Evolutionary conservation across 2,797 vertebrate genomes (phyloP).

Genomic region (Cyclopterus lumpus): DNA sequence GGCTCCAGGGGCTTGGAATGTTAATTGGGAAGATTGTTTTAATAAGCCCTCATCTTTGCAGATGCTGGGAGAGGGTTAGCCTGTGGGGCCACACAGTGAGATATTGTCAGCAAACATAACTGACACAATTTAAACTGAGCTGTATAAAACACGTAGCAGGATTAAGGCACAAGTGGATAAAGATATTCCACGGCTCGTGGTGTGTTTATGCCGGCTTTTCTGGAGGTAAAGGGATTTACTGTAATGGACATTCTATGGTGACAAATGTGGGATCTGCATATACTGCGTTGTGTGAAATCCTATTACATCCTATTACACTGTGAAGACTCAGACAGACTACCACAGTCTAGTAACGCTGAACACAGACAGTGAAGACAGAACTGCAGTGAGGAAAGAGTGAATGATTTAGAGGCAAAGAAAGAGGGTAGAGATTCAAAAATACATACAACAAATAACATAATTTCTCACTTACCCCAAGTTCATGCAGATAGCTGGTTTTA

Average conservation of each 20-base stretch:
- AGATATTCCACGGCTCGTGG: conserved; percentile 39
- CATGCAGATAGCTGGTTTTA: neutral
- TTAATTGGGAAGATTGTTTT: conserved; percentile 86
- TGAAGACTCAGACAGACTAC: conserved; percentile 38
- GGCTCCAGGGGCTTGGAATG: conserved; percentile 80
- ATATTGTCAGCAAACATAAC: conserved; percentile 71
- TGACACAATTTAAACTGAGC: conserved; percentile 60
- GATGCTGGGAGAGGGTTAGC: conserved; percentile 71
- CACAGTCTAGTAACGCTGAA: conserved; percentile 17
- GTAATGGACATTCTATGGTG: conserved; percentile 64
- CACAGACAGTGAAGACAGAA: conserved; percentile 2
- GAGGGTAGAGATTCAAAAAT: neutral
- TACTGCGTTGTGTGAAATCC: conserved; percentile 62
- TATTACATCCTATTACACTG: conserved; percentile 71
- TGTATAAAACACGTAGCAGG: conserved; percentile 41
- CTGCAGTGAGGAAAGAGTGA: neutral
- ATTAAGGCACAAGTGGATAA: conserved; percentile 61
- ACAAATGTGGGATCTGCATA: conserved; percentile 59
- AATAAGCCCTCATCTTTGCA: conserved; percentile 82
- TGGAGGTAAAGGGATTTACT: conserved; percentile 66
- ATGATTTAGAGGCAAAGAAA: neutral
- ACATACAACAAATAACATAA: neutral
- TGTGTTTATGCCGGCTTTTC: conserved; percentile 56
- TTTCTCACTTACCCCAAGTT: neutral
- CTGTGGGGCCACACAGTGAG: conserved; percentile 66